These are phyloP conservation scores for Entomobrya proxima DNA, from an alignment of 2,888 invertebrate species.

Conservation along the genomic window DNA sequence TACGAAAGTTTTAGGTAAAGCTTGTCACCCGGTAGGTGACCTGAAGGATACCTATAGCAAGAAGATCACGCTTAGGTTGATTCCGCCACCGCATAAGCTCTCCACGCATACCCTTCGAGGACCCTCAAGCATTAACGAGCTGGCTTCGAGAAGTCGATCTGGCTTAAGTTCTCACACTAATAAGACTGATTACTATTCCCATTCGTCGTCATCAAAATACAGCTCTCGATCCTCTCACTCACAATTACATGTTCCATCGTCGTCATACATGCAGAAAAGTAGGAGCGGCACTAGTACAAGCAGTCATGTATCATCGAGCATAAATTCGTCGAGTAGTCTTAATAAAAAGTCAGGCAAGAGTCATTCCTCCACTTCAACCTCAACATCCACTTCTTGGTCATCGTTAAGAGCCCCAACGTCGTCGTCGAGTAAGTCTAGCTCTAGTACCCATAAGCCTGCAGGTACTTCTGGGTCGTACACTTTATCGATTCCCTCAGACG, in stretches of 20 bases:
- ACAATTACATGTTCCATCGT: constrained; percentile 15
- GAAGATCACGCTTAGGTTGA: constrained; percentile 49
- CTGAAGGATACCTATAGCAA: constrained; percentile 59
- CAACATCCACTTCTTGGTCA: constrained; percentile 12
- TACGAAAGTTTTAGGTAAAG: constrained; percentile 55
- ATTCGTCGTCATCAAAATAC: constrained; percentile 40
- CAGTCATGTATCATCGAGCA: constrained; percentile 1
- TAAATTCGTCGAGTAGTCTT: constrained; percentile 6
- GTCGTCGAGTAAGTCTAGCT: constrained; percentile 1
- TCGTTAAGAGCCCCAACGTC: constrained; percentile 1
- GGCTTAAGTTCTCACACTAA: constrained; percentile 34
- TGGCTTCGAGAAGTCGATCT: constrained; percentile 50
- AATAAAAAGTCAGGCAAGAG: constrained; percentile 47
- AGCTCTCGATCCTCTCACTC: constrained; percentile 36
- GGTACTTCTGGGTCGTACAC: constrained; percentile 66
- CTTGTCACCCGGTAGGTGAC: constrained; percentile 54
- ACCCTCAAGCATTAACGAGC: neutral
- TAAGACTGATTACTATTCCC: constrained; percentile 62
- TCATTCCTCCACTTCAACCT: constrained; percentile 19
- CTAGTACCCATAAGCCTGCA: constrained; percentile 34
- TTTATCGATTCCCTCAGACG: constrained; percentile 72
- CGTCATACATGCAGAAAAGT: constrained; percentile 40
- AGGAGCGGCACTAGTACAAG: constrained; percentile 15
- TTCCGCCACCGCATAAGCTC: constrained; percentile 12
- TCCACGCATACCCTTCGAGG: constrained; percentile 36